Evolutionary conservation across 2,888 invertebrate genomes (phyloP), one percentile per base, ranked within the genome.

Genomic region (Eudasyphora cyanicolor): DNA sequence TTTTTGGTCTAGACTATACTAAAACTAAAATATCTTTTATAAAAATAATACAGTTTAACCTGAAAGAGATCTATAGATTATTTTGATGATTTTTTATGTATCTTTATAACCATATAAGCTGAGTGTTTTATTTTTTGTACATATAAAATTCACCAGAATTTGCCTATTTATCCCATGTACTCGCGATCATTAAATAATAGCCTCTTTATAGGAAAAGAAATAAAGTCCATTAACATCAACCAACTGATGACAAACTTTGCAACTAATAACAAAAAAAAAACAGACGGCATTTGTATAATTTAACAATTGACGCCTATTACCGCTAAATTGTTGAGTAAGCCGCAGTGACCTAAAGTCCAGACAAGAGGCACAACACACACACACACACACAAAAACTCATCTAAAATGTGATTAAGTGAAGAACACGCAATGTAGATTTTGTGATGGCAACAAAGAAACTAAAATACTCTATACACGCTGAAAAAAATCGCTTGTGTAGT

Each of bases 221-320:
- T 24, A 54, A 49, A 70, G 67, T 78, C 78, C 51, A 82, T 69
- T 69, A 60, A 73, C 42, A 77, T 49, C 75, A 60, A 38, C 42
- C 3, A 12, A 32, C 29, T 24, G 35, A 60, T 32, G 27, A 70
- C 19, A 51, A 60, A 54, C 32, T 21, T 35, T 62, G 27, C 67
- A 57, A 57, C 24, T 57, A 10, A 2, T 24, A 27, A n/a, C n/a
- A n/a, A n/a, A n/a, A n/a, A n/a, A 27, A 6, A 57, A 57, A 24
- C 24, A 57, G 24, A 77, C 83, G 83, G 83, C 80, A 81, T 71
- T 80, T 64, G 83, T 71, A 74, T 78, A 86, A 86, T 85, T 85
- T 85, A 82, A 70, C 84, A 86, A 86, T 86, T 86, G 76, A 80
- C 82, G 82, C 80, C 82, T 82, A 80, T 84, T 85, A 82, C 76